Base-by-base conservation (phyloP, 2,888 invertebrate genomes). In the Amphipyra tragopoginis region DNA sequence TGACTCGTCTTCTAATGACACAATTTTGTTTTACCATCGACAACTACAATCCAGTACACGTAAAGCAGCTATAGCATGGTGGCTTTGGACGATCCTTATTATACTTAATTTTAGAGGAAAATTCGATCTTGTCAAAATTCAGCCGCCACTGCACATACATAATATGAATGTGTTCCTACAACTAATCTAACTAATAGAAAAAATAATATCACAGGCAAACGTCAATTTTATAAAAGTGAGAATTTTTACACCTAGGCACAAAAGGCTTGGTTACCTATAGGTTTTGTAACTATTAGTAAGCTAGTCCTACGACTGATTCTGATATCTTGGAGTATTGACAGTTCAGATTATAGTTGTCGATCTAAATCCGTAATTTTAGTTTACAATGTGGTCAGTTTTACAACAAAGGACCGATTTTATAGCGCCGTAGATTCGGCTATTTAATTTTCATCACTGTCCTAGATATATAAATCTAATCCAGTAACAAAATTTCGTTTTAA, bases 1-100 rank as follows among this genome's bases (percentile, higher is more conserved):
- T 86, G 86, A 90, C 90, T 90, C 84, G 78, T 77, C 79, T 79
- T 75, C 77, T 77, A 86, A 88, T 87, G 88, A 86, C 86, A 86
- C 87, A 80, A 74, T 81, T 81, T 82, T 77, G 71, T 72, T 67
- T 63, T 45, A 61, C n/a, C 54, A 66, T 77, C 79, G 79, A 79
- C 79, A 79, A 79, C 79, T 75, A 79, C 70, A 78, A 78, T 72
- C 56, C 7, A 11, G 47, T 54, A 57, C 45, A 48, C 49, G 48
- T 11, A 40, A 50, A 56, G 60, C 56, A 65, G 55, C 57, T 50
- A 52, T 45, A 65, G 56, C 55, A 36, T 40, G 61, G 61, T 40
- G 56, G 57, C 72, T 56, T 63, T 54, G 70, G 72, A 72, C 67
- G 70, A 72, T 72, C 47, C 43, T 36, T 66, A 55, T 9, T 29